Percentiles rank a stretch among this genome's conserved stretches.
These are phyloP conservation scores for Pogonus chalceus DNA, from an alignment of 1,140 invertebrate species.

Conservation along the genomic window DNA sequence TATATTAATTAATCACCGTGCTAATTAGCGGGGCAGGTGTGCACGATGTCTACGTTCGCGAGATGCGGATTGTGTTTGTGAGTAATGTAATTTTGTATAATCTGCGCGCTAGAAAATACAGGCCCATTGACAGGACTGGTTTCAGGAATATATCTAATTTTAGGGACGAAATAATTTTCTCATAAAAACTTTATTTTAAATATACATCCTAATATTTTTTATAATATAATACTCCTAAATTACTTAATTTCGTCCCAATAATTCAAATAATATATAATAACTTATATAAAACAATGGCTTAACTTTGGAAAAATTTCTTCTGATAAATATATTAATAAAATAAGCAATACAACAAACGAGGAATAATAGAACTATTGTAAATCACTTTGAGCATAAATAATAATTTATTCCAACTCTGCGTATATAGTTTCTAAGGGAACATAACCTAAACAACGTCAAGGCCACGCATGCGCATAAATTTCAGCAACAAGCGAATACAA, in stretches of 20 bases:
- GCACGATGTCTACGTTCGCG: background rate
- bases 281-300: background rate
- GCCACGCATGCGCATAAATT: background rate
- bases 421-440: too few relatives aligned
- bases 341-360: too few relatives aligned
- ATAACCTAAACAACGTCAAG: too few relatives aligned
- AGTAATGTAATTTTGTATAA: background rate
- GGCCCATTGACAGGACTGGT: background rate
- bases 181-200: background rate
- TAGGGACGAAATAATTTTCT: background rate
- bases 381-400: too few relatives aligned
- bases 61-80: background rate
- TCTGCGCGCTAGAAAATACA: background rate
- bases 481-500: background rate
- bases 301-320: background rate
- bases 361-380: too few relatives aligned
- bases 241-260: background rate
- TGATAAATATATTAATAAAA: too few relatives aligned
- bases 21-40: conserved; percentile 2
- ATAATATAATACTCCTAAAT: background rate
- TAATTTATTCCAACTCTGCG: too few relatives aligned
- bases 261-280: background rate
- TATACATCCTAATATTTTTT: background rate
- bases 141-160: background rate
- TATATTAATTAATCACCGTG: conserved; percentile 2